Evolutionary conservation across 2,797 vertebrate species (phyloP).

Genomic region (Erithacus rubecula): DNA sequence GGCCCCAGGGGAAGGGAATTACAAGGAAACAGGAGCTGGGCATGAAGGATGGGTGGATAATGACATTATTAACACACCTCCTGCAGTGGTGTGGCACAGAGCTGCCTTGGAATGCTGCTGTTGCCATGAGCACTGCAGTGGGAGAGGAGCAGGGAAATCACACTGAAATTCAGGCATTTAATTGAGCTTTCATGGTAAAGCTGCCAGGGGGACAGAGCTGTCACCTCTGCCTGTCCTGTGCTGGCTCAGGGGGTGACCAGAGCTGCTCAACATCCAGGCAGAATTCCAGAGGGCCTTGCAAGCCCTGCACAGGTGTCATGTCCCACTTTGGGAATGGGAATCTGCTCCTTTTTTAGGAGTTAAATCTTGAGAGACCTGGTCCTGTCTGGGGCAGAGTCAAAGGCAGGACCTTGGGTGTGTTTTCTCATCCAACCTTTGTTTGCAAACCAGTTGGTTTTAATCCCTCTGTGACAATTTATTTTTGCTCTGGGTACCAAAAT

Average conservation of each 20-base stretch:
- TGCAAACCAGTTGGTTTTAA: background rate
- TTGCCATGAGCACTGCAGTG: background rate
- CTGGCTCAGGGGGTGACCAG: background rate
- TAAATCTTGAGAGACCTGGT: background rate
- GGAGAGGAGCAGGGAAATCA: background rate
- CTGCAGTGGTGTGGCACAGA: background rate
- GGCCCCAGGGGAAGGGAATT: background rate
- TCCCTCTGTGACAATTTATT: background rate
- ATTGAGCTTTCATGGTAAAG: background rate
- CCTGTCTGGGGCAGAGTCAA: background rate
- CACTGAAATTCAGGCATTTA: background rate
- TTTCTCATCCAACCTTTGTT: background rate
- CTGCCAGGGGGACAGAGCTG: background rate
- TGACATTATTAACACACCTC: background rate
- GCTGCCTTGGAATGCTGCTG: background rate
- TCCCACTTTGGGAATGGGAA: background rate
- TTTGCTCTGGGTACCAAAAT: background rate
- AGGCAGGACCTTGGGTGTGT: background rate
- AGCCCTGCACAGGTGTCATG: background rate
- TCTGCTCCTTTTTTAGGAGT: background rate
- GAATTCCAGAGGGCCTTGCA: background rate
- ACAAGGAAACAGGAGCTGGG: background rate
- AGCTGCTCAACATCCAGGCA: background rate
- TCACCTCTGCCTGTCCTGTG: background rate
- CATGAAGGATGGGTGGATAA: background rate